These are phyloP conservation scores for Clunio marinus DNA, from an alignment of 2,888 invertebrate genomes.

Conservation along the genomic window DNA sequence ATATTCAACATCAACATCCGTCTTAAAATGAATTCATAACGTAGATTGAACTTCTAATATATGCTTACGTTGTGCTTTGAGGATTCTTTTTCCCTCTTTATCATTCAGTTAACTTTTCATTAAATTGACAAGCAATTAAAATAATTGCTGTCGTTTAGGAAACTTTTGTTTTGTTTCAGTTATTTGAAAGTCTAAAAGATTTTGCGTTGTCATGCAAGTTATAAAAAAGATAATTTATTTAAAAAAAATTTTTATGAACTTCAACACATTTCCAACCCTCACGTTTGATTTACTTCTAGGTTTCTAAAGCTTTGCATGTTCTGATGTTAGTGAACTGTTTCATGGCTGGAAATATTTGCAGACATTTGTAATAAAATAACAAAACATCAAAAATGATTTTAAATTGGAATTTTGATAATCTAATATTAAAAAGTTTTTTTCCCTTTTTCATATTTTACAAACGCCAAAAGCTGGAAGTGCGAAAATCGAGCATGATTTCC, in stretches of 20 bases:
- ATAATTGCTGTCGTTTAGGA: conserved; percentile 17
- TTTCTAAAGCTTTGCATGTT: no score
- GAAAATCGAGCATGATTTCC: conserved; percentile 20
- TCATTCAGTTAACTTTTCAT: not conserved
- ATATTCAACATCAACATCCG: not conserved
- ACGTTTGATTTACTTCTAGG: not conserved
- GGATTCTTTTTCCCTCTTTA: not conserved
- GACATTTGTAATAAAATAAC: conserved; percentile 5
- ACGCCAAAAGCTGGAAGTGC: conserved; percentile 18
- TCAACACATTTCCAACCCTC: not conserved
- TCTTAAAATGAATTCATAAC: not conserved
- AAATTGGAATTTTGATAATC: conserved; percentile 31
- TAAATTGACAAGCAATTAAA: conserved; percentile 35
- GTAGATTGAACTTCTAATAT: not conserved
- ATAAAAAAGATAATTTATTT: not conserved
- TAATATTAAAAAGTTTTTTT: conserved; percentile 27
- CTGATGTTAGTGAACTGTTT: no score
- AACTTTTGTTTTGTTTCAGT: conserved; percentile 4
- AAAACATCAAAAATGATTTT: conserved; percentile 28
- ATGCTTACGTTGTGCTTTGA: not conserved
- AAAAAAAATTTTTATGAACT: not conserved
- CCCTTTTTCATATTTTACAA: not conserved
- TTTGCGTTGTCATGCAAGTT: not conserved
- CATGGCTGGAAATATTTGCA: no score
- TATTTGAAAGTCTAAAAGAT: no score